phyloP scores from a whole-genome alignment of 2,888 invertebrate species.

The Malthinus seriepunctatus region DNA sequence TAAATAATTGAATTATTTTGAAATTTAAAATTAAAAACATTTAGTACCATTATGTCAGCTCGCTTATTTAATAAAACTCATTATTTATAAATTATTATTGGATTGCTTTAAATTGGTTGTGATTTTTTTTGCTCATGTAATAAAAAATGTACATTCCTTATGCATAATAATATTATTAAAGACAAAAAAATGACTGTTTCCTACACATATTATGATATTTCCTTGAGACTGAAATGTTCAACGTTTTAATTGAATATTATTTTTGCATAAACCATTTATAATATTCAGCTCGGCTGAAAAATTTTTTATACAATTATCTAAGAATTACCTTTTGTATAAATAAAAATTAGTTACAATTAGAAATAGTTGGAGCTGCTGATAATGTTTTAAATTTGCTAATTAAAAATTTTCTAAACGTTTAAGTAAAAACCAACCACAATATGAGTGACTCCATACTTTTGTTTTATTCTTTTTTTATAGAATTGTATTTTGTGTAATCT shows the following conservation, averaged over 20 bases:
- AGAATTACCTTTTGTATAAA: slow-evolving; percentile 6
- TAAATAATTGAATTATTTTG: too few relatives aligned
- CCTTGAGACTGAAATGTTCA: slow-evolving; percentile 29
- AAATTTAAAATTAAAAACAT: too few relatives aligned
- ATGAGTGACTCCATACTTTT: not conserved
- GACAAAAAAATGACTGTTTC: slow-evolving; percentile 21
- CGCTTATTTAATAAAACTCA: too few relatives aligned
- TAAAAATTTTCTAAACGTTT: too few relatives aligned
- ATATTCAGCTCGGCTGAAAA: not conserved
- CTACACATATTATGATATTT: slow-evolving; percentile 22
- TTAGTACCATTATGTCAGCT: too few relatives aligned
- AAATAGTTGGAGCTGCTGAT: not conserved
- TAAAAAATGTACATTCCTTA: slow-evolving; percentile 21
- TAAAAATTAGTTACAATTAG: not conserved
- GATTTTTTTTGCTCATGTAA: not conserved
- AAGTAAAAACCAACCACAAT: too few relatives aligned
- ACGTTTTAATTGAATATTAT: slow-evolving; percentile 18
- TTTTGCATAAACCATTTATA: slow-evolving; percentile 8
- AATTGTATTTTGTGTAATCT: slow-evolving; percentile 2
- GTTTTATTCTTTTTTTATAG: not conserved
- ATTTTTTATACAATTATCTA: slow-evolving; percentile 1
- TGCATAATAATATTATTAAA: not conserved
- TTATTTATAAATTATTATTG: not conserved
- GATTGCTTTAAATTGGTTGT: slow-evolving; percentile 2
- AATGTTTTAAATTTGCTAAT: not conserved